A percentile compares a stretch with the other conserved stretches of the same genome.
Conservation (phyloP, 2,113 vertebrate genomes). For the Microtus oregoni region DNA sequence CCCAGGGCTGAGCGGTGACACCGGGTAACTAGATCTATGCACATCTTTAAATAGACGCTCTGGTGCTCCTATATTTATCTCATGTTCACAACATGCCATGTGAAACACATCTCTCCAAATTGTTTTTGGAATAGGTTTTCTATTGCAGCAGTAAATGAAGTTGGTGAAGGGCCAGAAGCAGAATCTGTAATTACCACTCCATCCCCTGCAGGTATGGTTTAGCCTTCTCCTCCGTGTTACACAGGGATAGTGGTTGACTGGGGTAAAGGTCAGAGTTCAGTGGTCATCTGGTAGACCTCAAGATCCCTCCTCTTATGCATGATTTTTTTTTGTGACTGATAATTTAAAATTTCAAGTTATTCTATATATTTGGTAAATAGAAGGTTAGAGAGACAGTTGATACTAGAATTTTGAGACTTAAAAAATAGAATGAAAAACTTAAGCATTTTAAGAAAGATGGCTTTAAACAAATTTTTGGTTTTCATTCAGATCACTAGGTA, state of each 20-base stretch:
- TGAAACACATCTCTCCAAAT: conserved; percentile 69
- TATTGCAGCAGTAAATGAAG: conserved; percentile 87
- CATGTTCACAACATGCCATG: conserved; percentile 63
- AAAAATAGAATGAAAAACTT: neutral
- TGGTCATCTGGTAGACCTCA: neutral
- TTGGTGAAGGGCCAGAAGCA: conserved; percentile 85
- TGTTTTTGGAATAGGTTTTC: conserved; percentile 84
- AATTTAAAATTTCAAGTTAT: conserved; percentile 42
- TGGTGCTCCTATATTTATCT: conserved; percentile 64
- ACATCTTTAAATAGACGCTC: conserved; percentile 67
- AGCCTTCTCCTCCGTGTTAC: neutral
- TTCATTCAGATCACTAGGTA: conserved; percentile 2
- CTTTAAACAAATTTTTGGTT: conserved; percentile 23
- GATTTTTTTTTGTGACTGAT: neutral
- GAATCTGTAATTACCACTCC: conserved; percentile 84
- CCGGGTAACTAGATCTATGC: conserved; percentile 36
- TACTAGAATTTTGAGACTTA: conserved; percentile 13
- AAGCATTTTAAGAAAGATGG: neutral
- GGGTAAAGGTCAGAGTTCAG: neutral
- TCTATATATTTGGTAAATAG: neutral
- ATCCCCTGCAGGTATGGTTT: conserved; percentile 81
- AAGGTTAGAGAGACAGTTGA: neutral
- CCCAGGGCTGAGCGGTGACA: conserved; percentile 19
- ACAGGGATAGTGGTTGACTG: neutral
- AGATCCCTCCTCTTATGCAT: neutral